Conservation (phyloP, 2,113 vertebrate species). For the Terrapene triunguis region DNA sequence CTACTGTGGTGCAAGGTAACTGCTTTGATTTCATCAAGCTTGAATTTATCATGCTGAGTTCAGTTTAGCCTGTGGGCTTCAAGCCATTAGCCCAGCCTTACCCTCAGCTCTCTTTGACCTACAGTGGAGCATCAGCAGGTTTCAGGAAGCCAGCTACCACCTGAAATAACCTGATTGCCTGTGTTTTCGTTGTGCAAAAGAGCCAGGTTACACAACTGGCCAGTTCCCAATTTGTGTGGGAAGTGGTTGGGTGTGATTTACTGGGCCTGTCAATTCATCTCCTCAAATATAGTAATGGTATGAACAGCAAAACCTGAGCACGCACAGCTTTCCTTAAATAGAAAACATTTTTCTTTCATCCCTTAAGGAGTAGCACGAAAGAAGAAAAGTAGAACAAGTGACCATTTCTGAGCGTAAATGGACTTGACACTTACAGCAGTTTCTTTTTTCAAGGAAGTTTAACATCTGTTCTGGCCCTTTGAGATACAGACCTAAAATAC, state of each 20-base stretch:
- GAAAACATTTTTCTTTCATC: not conserved
- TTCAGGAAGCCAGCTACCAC: not conserved
- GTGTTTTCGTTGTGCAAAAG: not conserved
- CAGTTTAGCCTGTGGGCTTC: no score
- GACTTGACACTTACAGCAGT: not conserved
- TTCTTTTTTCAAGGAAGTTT: not conserved
- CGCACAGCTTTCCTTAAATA: not conserved
- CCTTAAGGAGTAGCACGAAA: not conserved
- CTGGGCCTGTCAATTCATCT: no score
- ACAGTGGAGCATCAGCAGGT: no score
- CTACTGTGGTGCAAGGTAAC: no score
- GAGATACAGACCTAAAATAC: not conserved
- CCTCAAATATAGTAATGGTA: not conserved
- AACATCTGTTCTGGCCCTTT: not conserved
- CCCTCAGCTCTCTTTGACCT: no score
- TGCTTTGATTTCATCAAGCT: no score
- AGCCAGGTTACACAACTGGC: not conserved
- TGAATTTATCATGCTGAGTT: no score
- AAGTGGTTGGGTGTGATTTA: no score
- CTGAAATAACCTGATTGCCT: not conserved
- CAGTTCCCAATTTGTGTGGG: no score
- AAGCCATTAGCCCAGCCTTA: no score
- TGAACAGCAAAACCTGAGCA: not conserved
- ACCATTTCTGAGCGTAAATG: not conserved
- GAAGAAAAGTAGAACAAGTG: not conserved